A percentile compares a stretch with the other conserved stretches of the same genome.
Evolutionary conservation across 2,113 vertebrate genomes (phyloP).

Genomic region (Dinomys branickii): DNA sequence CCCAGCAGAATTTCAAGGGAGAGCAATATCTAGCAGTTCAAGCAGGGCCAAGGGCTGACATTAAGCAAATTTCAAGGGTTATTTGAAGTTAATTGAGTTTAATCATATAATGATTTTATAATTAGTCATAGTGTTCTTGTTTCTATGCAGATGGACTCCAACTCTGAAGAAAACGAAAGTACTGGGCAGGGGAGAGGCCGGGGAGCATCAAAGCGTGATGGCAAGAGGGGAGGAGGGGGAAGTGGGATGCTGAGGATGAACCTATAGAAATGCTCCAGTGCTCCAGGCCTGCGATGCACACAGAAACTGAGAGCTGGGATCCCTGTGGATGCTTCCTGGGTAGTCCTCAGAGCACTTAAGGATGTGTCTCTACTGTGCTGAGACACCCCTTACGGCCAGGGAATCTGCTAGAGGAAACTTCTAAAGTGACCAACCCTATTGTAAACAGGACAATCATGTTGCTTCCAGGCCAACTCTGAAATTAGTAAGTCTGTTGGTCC

Average conservation of each 20-base stretch:
- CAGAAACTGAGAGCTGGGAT: background rate
- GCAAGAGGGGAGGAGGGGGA: background rate
- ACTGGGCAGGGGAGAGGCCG: background rate
- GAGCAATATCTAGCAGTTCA: slow-evolving; percentile 81
- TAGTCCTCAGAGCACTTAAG: background rate
- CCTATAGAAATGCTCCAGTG: background rate
- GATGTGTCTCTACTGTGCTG: slow-evolving; percentile 1
- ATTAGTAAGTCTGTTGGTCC: background rate
- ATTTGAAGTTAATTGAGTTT: slow-evolving; percentile 89
- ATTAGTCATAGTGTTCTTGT: slow-evolving; percentile 83
- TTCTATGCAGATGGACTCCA: slow-evolving; percentile 77
- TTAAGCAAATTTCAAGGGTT: slow-evolving; percentile 88
- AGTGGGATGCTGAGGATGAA: background rate
- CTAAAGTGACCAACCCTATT: slow-evolving; percentile 13
- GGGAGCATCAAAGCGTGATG: background rate
- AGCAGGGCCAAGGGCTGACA: slow-evolving; percentile 84
- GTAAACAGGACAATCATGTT: background rate
- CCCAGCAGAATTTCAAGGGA: slow-evolving; percentile 77
- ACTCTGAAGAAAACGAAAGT: slow-evolving; percentile 43
- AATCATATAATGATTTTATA: slow-evolving; percentile 86
- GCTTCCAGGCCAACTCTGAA: background rate
- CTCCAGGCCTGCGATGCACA: background rate
- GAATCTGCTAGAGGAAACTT: slow-evolving; percentile 53
- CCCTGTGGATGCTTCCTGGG: background rate
- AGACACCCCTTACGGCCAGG: slow-evolving; percentile 1